Evolutionary conservation across 2,888 invertebrate species (phyloP).

Genomic region (Polyommatus iphigenia): DNA sequence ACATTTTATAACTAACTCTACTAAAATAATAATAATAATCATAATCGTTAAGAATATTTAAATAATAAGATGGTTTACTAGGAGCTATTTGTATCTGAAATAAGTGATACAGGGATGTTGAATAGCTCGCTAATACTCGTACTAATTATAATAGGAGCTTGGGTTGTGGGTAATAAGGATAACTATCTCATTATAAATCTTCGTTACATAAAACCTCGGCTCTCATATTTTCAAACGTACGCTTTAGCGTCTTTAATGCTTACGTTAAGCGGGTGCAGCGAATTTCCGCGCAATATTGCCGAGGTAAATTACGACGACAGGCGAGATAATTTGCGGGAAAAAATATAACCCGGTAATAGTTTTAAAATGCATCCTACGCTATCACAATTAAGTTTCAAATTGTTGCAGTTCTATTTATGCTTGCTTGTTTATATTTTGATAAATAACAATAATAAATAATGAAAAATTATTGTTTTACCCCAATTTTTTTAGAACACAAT

Average conservation of each 20-base stretch:
- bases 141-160: neutral
- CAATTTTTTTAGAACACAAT: too few species aligned
- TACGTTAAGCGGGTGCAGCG: constrained; percentile 66
- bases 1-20: neutral
- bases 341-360: constrained; percentile 26
- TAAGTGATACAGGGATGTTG: neutral
- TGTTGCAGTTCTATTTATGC: neutral
- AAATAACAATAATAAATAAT: neutral
- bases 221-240: constrained; percentile 65
- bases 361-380: constrained; percentile 25
- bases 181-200: constrained; percentile 67
- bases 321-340: constrained; percentile 32
- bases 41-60: neutral
- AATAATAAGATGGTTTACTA: neutral
- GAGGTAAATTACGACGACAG: constrained; percentile 51
- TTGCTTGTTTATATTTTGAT: neutral
- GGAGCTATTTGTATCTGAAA: neutral
- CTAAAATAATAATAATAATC: neutral
- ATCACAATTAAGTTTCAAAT: neutral
- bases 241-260: constrained; percentile 64
- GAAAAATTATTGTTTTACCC: too few species aligned
- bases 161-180: constrained; percentile 44
- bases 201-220: constrained; percentile 63
- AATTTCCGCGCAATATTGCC: constrained; percentile 63
- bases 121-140: constrained; percentile 16